Conservation (phyloP, 2,113 vertebrate genomes). For the Synodontis membranacea region DNA sequence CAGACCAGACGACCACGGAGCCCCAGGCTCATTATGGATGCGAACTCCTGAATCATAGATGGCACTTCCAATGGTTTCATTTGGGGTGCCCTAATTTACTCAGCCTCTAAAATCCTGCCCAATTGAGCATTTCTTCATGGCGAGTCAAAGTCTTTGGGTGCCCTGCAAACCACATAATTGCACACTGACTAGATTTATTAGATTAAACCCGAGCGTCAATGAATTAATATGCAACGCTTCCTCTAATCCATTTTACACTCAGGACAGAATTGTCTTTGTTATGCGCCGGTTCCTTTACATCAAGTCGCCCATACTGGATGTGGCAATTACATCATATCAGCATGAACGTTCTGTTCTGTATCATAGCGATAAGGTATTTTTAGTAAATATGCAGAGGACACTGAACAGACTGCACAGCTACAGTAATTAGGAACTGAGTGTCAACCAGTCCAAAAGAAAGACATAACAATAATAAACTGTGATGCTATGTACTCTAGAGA, state of each 20-base stretch:
- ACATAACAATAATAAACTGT: background rate
- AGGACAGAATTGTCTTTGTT: background rate
- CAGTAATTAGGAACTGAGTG: background rate
- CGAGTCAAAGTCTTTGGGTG: background rate
- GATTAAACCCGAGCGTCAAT: background rate
- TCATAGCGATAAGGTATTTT: background rate
- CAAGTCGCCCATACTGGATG: background rate
- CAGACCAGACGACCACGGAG: background rate
- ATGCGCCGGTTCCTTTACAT: no score
- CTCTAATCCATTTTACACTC: background rate
- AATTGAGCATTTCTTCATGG: background rate
- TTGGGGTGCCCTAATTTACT: constrained; percentile 12
- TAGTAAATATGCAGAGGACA: background rate
- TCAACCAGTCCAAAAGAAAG: background rate
- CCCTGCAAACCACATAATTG: background rate
- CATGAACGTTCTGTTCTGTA: background rate
- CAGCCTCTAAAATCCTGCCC: background rate
- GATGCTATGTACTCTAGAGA: background rate
- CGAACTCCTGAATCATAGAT: constrained; percentile 36
- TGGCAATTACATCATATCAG: background rate
- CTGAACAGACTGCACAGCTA: background rate
- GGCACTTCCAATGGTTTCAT: background rate
- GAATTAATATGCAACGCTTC: background rate
- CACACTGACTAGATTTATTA: background rate
- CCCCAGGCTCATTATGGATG: constrained; percentile 28